Evolutionary conservation across 2,113 vertebrate genomes (phyloP).

Genomic region (Triplophysa dalaica): DNA sequence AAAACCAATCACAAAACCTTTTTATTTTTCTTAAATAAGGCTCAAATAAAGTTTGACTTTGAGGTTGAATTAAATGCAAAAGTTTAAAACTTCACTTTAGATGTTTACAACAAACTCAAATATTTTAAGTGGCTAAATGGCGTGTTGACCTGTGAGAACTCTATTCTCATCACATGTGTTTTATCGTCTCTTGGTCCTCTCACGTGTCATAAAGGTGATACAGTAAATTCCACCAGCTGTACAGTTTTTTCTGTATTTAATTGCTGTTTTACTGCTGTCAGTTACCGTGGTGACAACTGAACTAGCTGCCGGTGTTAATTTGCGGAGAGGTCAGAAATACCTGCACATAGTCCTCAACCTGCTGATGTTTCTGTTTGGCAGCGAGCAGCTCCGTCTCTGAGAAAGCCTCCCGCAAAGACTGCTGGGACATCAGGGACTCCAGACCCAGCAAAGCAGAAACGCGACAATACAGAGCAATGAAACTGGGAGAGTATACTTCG

Average conservation of each 20-base stretch:
- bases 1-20: too few relatives aligned
- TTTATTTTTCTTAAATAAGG: too few relatives aligned
- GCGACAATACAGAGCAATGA: constrained; percentile 87
- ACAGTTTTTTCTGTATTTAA: constrained; percentile 36
- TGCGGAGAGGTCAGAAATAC: constrained; percentile 61
- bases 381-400: constrained; percentile 80
- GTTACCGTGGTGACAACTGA: constrained; percentile 24
- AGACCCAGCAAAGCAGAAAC: constrained; percentile 85
- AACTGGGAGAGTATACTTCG: constrained; percentile 81
- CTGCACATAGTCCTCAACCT: constrained; percentile 87
- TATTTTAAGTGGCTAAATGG: too few relatives aligned
- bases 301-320: constrained; percentile 19
- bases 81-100: too few relatives aligned
- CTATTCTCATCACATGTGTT: not conserved
- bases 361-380: constrained; percentile 86
- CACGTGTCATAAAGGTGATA: constrained; percentile 13
- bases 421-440: constrained; percentile 89
- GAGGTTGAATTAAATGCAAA: too few relatives aligned
- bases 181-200: not conserved
- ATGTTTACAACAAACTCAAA: too few relatives aligned
- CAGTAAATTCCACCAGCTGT: not conserved
- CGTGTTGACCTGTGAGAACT: too few relatives aligned
- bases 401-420: constrained; percentile 87
- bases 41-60: too few relatives aligned
- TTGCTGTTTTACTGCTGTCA: constrained; percentile 1